A percentile compares a stretch with the other conserved stretches of the same genome.
These are phyloP conservation scores for Pantherophis guttatus DNA, from an alignment of 2,113 vertebrate genomes.

Conservation along the genomic window DNA sequence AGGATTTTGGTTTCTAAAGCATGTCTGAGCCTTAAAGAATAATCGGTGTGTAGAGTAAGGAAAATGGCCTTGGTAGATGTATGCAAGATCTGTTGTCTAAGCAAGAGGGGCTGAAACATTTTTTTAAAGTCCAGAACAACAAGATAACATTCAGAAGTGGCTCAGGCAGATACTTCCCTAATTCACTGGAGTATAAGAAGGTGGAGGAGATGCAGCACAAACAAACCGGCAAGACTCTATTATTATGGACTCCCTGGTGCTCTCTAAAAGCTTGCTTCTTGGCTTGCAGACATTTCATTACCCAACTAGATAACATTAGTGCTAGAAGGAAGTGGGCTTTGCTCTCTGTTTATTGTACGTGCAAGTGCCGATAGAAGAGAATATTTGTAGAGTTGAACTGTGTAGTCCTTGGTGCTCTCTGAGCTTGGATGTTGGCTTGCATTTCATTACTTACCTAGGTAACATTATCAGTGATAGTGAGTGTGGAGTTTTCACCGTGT, in stretches of 20 bases:
- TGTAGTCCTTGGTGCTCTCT: background rate
- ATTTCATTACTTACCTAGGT: background rate
- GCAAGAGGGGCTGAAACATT: background rate
- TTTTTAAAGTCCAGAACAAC: background rate
- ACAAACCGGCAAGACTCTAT: background rate
- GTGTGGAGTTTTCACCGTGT: background rate
- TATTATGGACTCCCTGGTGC: background rate
- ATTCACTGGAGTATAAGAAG: background rate
- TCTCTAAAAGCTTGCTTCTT: background rate
- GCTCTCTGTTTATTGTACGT: too few relatives aligned
- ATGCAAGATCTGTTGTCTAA: background rate
- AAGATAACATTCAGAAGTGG: background rate
- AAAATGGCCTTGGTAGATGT: background rate
- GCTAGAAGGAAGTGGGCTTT: background rate
- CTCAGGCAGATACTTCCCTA: background rate
- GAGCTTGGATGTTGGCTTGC: background rate
- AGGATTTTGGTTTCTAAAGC: background rate
- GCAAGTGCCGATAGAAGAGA: too few relatives aligned
- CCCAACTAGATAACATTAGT: background rate
- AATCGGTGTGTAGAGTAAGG: background rate
- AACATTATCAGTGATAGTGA: background rate
- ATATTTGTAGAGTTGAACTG: background rate
- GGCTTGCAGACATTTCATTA: background rate
- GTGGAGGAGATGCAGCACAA: background rate
- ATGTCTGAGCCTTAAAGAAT: background rate